Base-by-base conservation (phyloP, 2,113 vertebrate genomes). In the Calyptommatus sinebrachiatus region DNA sequence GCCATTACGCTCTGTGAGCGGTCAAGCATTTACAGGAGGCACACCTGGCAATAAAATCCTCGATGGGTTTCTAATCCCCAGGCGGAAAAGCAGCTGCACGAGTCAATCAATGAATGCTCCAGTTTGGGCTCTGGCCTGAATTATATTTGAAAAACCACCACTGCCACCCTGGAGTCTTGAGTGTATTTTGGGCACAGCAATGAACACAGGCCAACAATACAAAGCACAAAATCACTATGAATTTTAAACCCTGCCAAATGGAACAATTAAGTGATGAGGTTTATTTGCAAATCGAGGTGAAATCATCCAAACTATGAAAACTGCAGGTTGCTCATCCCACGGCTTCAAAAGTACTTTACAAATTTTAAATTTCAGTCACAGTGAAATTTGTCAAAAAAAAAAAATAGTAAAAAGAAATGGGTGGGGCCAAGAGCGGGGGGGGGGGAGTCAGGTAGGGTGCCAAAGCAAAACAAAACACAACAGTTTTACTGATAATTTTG, bases 21-120 rank as follows among this genome's bases (percentile, higher is more conserved):
- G 45, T 79, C 65, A 79, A 83, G 71, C 65, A 11, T 46, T 46
- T 45, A 70, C 63, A 73, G 63, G 63, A 78, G 35, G 24, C 45
- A 69, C 53, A 61, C 50, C 65, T 69, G 76, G 66, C 45, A 68
- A n/a, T 68, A 83, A 22, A 83, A 69, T 78, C 24, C 22, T 69
- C 63, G 62, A 48, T 63, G 65, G 61, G 24, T 60, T 70, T 9
- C 29, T 79, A 73, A 81, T 70, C 66, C 45, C 57, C 65, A 63
- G 66, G 57, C 41, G 76, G 53, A 69, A 26, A 16, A 62, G 35
- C 50, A 83, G 65, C 80, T 81, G 53, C 48, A 28, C 53, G 31
- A 26, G 41, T 69, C 71, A 63, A 29, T 60, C 41, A 79, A 68
- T 50, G 57, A 48, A 66, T 69, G 24, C 20, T 69, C 70, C 60